Evolutionary conservation across 2,113 vertebrate species (phyloP), one percentile per base, ranked within the genome.

Genomic region (Bos indicus): DNA sequence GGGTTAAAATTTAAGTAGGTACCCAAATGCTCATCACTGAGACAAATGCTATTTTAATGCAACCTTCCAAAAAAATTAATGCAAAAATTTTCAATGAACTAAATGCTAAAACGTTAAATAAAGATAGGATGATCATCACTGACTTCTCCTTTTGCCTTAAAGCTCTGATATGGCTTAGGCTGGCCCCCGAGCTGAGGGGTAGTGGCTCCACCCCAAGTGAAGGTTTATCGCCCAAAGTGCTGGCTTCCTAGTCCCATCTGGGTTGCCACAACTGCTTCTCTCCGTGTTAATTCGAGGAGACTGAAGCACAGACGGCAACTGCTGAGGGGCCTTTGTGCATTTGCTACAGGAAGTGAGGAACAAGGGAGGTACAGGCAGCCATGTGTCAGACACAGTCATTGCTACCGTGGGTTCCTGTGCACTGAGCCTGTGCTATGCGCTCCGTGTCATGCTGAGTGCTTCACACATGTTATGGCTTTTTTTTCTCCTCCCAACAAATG

Each of bases 291-390:
- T 36, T 26, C 1, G 1, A 17, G 43, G n/a, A 40, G 46, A 5
- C 0, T 21, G 3, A 28, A 33, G 71, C 56, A 40, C 5, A 3
- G 36, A 11, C 0, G 0, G 2, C 14, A 14, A 7, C 0, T 5
- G 3, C 25, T 3, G 33, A 28, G 33, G 48, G 40, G 6, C 23
- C 59, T 33, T n/a, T 2, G 6, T 21, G 60, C 46, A 11, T 43
- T 14, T 16, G 56, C 40, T 25, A 2, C 26, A 16, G 57, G 81
- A 40, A 16, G 51, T 6, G 56, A 48, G 7, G 57, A 33, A 5
- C 3, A 4, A 0, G 0, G 19, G 62, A 12, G 2, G 30, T 0
- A 4, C 5, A 7, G 56, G 8, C 5, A 26, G 16, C 56, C 17
- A 6, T 2, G 0, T 0, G n/a, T 33, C 48, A 43, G 64, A 12